These are phyloP conservation scores for Brachystomella parvula DNA, from an alignment of 1,140 invertebrate genomes.

Conservation along the genomic window DNA sequence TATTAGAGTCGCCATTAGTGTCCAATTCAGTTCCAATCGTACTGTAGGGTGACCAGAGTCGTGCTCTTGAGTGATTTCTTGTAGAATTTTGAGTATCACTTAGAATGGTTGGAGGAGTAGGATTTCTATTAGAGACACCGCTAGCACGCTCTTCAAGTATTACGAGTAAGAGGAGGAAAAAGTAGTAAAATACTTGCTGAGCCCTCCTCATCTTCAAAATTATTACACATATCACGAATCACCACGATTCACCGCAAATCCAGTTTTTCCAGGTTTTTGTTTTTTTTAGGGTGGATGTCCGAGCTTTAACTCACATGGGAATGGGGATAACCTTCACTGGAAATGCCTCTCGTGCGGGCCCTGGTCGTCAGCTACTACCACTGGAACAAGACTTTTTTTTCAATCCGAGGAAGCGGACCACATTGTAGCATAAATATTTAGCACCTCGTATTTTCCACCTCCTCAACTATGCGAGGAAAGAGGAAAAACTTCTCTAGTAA, in stretches of 20 bases:
- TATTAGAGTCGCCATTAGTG: slow-evolving; percentile 12
- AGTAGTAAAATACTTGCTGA: neutral
- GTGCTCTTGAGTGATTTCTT: slow-evolving; percentile 16
- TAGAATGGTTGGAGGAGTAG: neutral
- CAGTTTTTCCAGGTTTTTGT: no score
- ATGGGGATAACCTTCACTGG: no score
- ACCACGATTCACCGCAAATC: neutral
- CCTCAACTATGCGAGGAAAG: no score
- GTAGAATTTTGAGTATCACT: neutral
- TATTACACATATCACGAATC: slow-evolving; percentile 1
- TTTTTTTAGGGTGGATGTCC: no score
- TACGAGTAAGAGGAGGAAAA: neutral
- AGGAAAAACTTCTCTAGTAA: no score
- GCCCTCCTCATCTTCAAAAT: neutral
- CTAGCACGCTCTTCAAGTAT: neutral
- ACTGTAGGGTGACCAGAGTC: slow-evolving; percentile 29
- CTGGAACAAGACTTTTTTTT: no score
- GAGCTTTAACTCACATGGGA: no score
- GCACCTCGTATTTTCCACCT: no score
- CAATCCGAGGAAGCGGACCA: no score
- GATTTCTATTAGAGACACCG: neutral
- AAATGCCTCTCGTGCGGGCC: no score
- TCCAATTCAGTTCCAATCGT: slow-evolving; percentile 20
- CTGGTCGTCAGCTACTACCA: no score
- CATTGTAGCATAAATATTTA: no score